Conservation (phyloP, 2,113 vertebrate genomes). For the Oxyura jamaicensis region DNA sequence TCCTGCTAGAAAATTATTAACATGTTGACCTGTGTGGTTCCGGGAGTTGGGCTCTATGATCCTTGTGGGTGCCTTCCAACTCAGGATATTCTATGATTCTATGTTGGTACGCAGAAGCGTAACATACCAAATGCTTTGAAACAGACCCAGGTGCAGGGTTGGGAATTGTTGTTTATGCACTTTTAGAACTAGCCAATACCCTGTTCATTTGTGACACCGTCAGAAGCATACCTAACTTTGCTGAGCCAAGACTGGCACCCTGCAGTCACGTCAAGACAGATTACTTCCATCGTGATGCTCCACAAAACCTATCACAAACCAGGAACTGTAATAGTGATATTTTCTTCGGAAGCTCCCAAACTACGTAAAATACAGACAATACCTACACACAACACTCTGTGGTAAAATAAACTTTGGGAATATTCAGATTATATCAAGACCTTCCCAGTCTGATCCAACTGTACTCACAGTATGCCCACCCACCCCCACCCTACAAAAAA, state of each 20-base stretch:
- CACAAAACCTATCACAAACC: not conserved
- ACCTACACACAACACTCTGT: not conserved
- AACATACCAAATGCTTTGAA: not conserved
- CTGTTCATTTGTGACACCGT: not conserved
- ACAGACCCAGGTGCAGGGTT: not conserved
- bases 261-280: slow-evolving; percentile 38
- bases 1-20: not conserved
- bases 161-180: not conserved
- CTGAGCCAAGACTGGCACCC: slow-evolving; percentile 26
- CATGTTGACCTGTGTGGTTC: no score
- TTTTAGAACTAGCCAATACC: not conserved
- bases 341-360: not conserved
- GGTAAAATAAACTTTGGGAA: not conserved
- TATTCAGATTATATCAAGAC: not conserved
- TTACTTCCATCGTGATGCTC: slow-evolving; percentile 41
- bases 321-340: not conserved
- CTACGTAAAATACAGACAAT: not conserved
- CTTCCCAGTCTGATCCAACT: not conserved
- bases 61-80: no score
- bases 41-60: no score
- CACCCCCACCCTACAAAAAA: not conserved
- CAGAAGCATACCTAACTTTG: slow-evolving; percentile 43
- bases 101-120: not conserved
- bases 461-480: not conserved
- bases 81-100: no score